phyloP scores from a whole-genome alignment of 2,113 vertebrate genomes.

The Petrocephalus zakoni region DNA sequence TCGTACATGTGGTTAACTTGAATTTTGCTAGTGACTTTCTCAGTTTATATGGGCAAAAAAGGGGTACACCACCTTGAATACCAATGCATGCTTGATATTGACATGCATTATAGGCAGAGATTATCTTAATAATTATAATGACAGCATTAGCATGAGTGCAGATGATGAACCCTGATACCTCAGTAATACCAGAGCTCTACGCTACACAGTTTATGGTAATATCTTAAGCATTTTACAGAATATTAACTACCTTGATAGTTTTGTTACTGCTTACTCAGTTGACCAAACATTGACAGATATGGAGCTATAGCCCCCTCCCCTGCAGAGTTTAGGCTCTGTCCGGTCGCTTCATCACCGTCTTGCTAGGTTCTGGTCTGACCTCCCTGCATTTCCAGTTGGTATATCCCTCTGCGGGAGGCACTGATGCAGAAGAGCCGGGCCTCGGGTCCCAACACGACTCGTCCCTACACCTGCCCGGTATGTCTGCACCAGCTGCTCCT shows the following conservation, averaged over 20 bases:
- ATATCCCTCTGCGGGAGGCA: background rate
- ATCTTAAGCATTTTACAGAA: background rate
- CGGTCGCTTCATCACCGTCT: background rate
- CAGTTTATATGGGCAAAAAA: background rate
- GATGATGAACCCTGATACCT: background rate
- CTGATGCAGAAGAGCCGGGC: background rate
- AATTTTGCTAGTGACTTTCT: background rate
- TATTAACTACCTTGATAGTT: background rate
- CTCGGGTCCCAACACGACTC: background rate
- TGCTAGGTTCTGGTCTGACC: background rate
- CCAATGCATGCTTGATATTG: background rate
- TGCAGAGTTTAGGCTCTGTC: background rate
- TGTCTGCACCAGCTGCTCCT: background rate
- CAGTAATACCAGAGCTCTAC: background rate
- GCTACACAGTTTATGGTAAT: background rate
- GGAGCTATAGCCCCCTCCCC: background rate
- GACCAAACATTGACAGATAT: background rate
- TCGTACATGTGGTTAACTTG: background rate
- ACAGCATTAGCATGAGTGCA: background rate
- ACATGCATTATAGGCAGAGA: background rate
- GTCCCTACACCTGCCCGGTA: background rate
- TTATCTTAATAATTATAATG: background rate
- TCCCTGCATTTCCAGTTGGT: background rate
- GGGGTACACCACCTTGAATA: background rate
- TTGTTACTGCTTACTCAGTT: background rate